A percentile compares a stretch with the other conserved stretches of the same genome.
Conservation (phyloP, 2,797 vertebrate genomes). For the Esox masquinongy region DNA sequence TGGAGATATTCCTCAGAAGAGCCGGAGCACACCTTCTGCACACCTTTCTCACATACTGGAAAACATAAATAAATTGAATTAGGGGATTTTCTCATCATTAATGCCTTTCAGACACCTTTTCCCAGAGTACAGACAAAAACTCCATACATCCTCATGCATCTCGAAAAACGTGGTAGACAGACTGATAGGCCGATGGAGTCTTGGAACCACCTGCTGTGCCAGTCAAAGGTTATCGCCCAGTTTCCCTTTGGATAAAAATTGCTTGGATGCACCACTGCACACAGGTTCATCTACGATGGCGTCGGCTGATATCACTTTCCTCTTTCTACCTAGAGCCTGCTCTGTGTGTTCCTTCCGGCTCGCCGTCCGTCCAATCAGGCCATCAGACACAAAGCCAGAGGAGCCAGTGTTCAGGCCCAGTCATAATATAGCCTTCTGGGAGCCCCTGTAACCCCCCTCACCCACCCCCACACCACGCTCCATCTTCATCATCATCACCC, state of each 20-base stretch:
- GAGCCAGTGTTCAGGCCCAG: slow-evolving; percentile 77
- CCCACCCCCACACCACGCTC: slow-evolving; percentile 39
- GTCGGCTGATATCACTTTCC: slow-evolving; percentile 44
- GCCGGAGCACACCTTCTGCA: slow-evolving; percentile 80
- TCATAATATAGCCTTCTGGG: slow-evolving; percentile 77
- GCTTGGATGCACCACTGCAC: slow-evolving; percentile 54
- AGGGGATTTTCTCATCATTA: neutral
- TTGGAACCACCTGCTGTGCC: slow-evolving; percentile 65
- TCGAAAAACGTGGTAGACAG: no score
- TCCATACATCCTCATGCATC: no score
- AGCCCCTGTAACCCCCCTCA: slow-evolving; percentile 36
- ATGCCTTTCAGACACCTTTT: neutral
- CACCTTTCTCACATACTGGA: slow-evolving; percentile 86
- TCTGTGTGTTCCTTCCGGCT: slow-evolving; percentile 45
- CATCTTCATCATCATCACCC: slow-evolving; percentile 67
- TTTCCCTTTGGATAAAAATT: slow-evolving; percentile 56
- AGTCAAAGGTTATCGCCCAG: slow-evolving; percentile 55
- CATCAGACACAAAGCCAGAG: slow-evolving; percentile 63
- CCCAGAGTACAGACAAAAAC: neutral
- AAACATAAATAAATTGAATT: slow-evolving; percentile 19
- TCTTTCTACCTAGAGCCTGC: slow-evolving; percentile 46
- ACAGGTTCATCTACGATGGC: slow-evolving; percentile 54
- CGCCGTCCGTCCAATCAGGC: slow-evolving; percentile 73
- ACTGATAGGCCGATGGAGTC: slow-evolving; percentile 14
- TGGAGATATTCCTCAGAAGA: slow-evolving; percentile 88